Percentiles rank a stretch among this genome's conserved stretches.
phyloP scores from a whole-genome alignment of 2,888 invertebrate species.

The Ennomos fuscantarius region DNA sequence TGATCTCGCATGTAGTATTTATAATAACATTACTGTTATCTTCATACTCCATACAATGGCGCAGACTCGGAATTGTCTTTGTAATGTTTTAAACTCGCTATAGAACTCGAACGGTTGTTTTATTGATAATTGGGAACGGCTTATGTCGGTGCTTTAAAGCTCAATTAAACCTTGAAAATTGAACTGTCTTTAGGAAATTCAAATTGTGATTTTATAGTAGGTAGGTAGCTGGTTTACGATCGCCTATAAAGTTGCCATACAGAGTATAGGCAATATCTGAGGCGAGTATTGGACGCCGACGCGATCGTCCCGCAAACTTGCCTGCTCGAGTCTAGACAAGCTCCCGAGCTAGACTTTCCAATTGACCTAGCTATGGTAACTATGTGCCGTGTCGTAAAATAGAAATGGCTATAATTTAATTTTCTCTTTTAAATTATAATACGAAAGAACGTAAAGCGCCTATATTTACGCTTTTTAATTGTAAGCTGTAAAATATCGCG shows the following conservation, averaged over 20 bases:
- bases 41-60: constrained; percentile 31
- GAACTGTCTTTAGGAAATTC: constrained; percentile 63
- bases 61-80: constrained; percentile 36
- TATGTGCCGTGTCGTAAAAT: constrained; percentile 21
- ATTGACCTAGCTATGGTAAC: constrained; percentile 26
- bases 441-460: constrained; percentile 15
- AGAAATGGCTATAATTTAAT: constrained; percentile 18
- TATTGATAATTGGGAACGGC: constrained; percentile 60
- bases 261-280: constrained; percentile 21
- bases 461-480: constrained; percentile 26
- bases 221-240: constrained; percentile 55
- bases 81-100: constrained; percentile 42
- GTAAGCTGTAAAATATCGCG: constrained; percentile 13
- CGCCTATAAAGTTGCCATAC: constrained; percentile 51
- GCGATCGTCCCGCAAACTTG: not conserved
- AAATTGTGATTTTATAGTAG: constrained; percentile 58
- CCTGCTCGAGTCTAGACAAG: constrained; percentile 2
- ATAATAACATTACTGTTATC: constrained; percentile 34
- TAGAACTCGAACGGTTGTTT: constrained; percentile 56
- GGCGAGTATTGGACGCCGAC: constrained; percentile 2
- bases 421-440: constrained; percentile 15
- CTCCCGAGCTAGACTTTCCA: constrained; percentile 26
- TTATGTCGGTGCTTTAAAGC: constrained; percentile 56
- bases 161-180: constrained; percentile 71
- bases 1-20: constrained; percentile 30